Evolutionary conservation across 2,797 vertebrate genomes (phyloP), one percentile per base, ranked within the genome.

Genomic region (Orientallactaga sibirica): DNA sequence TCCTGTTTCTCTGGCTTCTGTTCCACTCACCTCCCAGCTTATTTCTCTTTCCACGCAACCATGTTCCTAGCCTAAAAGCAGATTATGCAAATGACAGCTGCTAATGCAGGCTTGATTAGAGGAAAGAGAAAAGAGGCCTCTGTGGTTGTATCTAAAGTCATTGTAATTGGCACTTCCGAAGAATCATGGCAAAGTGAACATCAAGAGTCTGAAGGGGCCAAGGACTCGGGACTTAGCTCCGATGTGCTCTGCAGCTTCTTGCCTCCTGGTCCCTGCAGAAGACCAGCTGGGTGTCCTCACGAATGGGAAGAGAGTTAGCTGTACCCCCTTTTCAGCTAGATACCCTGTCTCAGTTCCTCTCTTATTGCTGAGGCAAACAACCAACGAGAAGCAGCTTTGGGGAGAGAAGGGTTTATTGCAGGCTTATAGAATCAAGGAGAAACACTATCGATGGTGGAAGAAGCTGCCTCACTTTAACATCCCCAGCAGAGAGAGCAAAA

Each of bases 271-370:
- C 7, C 7, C 19, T 5, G 3, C 29, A 25, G 0, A 14, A 79
- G 52, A 12, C 0, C 2, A 7, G 5, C 8, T 18, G 25, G 27
- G 29, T 22, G 24, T 61, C 41, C 48, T 10, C 0, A 0, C 11
- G 33, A n/a, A 74, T 3, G 14, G 20, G 61, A 87, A n/a, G 83
- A 1, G 43, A 29, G 2, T 43, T 1, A 27, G 1, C 1, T 20
- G 3, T 1, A 24, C 62, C 20, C 18, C 37, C 29, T 37, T 14
- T 75, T 41, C n/a, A 19, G 19, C 68, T 33, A 18, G 71, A 48
- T 3, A 12, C 22, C 16, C 7, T 15, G 1, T 5, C 3, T 0
- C 24, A 74, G 55, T 58, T 16, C 16, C 55, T 58, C 16, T 16
- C 14, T 58, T 16, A 58, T 3, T 14, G 55, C 55, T 58, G 55